Evolutionary conservation across 2,113 vertebrate species (phyloP).

Genomic region (Solea solea): DNA sequence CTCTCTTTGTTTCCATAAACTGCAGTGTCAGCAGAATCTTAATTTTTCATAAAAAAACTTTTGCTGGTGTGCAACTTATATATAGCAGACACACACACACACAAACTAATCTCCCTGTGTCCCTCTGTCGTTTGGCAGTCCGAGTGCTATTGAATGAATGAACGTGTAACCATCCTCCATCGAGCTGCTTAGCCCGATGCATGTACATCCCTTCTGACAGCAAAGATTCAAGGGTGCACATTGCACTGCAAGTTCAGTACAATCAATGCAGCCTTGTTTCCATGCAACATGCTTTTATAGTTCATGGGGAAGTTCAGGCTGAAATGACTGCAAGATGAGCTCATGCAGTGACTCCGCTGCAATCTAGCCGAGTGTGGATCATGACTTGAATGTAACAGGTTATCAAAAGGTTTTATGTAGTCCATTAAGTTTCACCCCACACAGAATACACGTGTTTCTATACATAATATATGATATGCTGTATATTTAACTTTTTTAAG

Average conservation of each 20-base stretch:
- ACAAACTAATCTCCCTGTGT: constrained; percentile 15
- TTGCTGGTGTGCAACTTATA: constrained; percentile 22
- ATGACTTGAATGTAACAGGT: not conserved
- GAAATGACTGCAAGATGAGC: constrained; percentile 20
- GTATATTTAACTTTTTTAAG: not conserved
- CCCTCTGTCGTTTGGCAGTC: constrained; percentile 49
- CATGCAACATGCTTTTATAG: constrained; percentile 11
- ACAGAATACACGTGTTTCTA: too few relatives aligned
- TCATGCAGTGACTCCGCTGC: constrained; percentile 4
- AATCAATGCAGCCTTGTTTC: constrained; percentile 25
- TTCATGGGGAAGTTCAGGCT: constrained; percentile 14
- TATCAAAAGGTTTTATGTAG: not conserved
- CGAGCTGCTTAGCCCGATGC: constrained; percentile 11
- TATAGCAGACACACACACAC: not conserved
- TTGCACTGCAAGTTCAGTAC: constrained; percentile 23
- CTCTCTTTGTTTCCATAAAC: constrained; percentile 57
- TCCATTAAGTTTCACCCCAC: not conserved
- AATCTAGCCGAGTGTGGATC: not conserved
- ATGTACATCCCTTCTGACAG: constrained; percentile 18
- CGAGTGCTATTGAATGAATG: constrained; percentile 38
- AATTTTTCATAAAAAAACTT: constrained; percentile 54
- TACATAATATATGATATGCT: not conserved
- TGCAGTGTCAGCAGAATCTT: constrained; percentile 58
- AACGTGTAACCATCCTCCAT: constrained; percentile 26
- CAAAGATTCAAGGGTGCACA: constrained; percentile 29